Evolutionary conservation across 2,888 invertebrate genomes (phyloP).

Genomic region (Resseliella maxima): DNA sequence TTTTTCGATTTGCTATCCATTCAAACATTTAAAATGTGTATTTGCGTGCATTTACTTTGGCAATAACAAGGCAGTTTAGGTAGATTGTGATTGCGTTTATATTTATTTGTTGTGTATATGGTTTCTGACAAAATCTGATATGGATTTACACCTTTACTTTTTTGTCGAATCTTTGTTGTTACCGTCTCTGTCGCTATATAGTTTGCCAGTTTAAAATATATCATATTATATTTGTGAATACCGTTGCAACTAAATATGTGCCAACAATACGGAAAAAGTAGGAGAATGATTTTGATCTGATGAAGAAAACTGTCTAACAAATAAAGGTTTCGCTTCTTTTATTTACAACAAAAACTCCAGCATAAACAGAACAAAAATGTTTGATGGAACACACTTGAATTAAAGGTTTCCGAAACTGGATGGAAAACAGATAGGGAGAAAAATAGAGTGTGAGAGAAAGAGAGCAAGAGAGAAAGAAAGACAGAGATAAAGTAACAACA

Average conservation of each 20-base stretch:
- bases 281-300: background rate
- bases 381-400: constrained; percentile 38
- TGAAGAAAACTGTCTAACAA: constrained; percentile 41
- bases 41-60: background rate
- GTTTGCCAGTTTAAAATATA: background rate
- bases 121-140: constrained; percentile 53
- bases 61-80: constrained; percentile 22
- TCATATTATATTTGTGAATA: constrained; percentile 27
- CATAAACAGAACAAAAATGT: background rate
- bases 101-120: constrained; percentile 6
- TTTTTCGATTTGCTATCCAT: constrained; percentile 49
- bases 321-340: constrained; percentile 15
- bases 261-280: constrained; percentile 22
- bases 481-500: background rate
- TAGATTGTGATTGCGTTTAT: background rate
- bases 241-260: constrained; percentile 37
- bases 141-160: constrained; percentile 42
- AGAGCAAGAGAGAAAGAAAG: background rate
- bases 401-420: background rate
- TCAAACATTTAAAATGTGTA: background rate
- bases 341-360: background rate
- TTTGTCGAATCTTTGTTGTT: constrained; percentile 6
- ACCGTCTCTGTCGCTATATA: background rate
- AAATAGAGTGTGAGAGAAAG: background rate
- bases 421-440: background rate